Percentiles rank a stretch among this genome's conserved stretches.
These are phyloP conservation scores for Larimichthys crocea DNA, from an alignment of 2,113 vertebrate genomes.

Conservation along the genomic window DNA sequence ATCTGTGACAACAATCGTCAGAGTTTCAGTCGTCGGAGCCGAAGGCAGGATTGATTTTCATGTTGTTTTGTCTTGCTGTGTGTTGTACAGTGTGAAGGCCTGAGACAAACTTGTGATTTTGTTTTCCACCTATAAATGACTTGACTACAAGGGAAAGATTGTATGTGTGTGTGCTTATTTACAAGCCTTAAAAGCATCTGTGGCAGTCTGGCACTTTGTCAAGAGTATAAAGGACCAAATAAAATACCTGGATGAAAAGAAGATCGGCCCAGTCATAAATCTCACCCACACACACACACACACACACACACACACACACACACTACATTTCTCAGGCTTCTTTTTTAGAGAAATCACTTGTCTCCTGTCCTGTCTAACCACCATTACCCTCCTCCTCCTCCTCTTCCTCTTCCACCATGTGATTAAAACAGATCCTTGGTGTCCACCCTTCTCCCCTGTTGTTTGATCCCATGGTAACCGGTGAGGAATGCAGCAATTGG, in stretches of 20 bases:
- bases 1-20: background rate
- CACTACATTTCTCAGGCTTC: constrained; percentile 29
- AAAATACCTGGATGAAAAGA: constrained; percentile 8
- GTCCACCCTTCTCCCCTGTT: constrained; percentile 29
- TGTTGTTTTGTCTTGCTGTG: background rate
- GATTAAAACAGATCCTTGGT: constrained; percentile 55
- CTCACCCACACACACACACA: background rate
- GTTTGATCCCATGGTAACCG: constrained; percentile 58
- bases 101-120: constrained; percentile 19
- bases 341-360: constrained; percentile 45
- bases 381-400: background rate
- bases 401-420: constrained; percentile 30
- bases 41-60: background rate
- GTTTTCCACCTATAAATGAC: constrained; percentile 23
- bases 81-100: background rate
- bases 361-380: constrained; percentile 15
- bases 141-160: background rate
- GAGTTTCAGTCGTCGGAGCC: background rate
- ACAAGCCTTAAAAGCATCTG: constrained; percentile 6
- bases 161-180: constrained; percentile 6
- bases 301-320: constrained; percentile 11
- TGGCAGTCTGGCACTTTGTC: constrained; percentile 30
- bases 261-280: constrained; percentile 35
- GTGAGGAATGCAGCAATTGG: constrained; percentile 52
- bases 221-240: constrained; percentile 29